Conservation (phyloP, 35 echinoderm and acorn worm species). For the Nesometra sesokonis region DNA sequence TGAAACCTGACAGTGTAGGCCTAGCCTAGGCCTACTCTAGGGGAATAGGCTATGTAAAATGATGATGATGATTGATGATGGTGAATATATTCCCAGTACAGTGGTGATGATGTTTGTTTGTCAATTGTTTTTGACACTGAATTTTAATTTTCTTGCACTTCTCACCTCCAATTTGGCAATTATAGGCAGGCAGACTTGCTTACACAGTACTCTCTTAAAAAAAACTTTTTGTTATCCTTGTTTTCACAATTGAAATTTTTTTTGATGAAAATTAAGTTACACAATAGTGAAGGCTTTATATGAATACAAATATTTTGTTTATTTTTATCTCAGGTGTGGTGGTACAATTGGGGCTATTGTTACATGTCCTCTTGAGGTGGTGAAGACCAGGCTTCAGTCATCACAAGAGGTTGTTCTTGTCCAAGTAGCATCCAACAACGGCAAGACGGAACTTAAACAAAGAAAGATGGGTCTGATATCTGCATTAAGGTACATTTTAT, state of each 20-base stretch:
- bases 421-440: background rate
- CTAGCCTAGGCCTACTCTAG: background rate
- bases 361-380: constrained; percentile 89
- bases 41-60: background rate
- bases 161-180: no score
- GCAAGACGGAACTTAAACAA: background rate
- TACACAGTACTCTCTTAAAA: no score
- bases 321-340: constrained; percentile 33
- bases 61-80: background rate
- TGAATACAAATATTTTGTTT: background rate
- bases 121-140: no score
- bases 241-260: background rate
- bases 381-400: constrained; percentile 87
- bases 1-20: no score
- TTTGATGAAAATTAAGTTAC: background rate
- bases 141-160: no score
- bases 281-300: background rate
- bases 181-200: no score
- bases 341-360: constrained; percentile 74
- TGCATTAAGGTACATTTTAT: background rate
- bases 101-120: background rate
- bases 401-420: constrained; percentile 13
- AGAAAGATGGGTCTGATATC: background rate
- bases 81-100: background rate
- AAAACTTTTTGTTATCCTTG: background rate